phyloP scores from a whole-genome alignment of 1,140 invertebrate species.

The Aphelinus certus region DNA sequence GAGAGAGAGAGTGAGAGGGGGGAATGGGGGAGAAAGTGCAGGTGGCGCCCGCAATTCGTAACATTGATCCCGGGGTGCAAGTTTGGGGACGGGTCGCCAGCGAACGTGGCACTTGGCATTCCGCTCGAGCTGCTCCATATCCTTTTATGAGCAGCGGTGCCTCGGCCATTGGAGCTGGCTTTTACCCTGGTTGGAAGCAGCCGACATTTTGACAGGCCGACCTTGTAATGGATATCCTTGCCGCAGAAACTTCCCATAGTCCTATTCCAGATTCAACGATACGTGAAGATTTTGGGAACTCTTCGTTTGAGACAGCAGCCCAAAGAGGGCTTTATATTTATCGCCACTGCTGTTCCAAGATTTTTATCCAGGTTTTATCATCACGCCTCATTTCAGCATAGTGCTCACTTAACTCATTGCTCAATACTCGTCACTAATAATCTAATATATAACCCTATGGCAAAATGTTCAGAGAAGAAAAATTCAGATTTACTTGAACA shows the following conservation, averaged over 20 bases:
- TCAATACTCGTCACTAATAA: no score
- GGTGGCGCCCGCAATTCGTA: slow-evolving; percentile 11
- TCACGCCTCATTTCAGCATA: no score
- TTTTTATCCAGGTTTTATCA: background rate
- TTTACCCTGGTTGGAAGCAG: no score
- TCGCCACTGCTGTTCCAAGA: background rate
- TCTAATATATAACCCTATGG: no score
- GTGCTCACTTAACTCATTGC: no score
- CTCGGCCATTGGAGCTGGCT: no score
- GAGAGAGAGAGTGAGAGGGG: background rate
- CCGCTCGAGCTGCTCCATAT: slow-evolving; percentile 25
- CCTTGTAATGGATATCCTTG: slow-evolving; percentile 18
- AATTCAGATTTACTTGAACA: no score
- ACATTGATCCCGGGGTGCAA: slow-evolving; percentile 5
- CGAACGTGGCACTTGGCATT: slow-evolving; percentile 29
- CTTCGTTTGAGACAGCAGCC: background rate
- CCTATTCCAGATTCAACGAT: background rate
- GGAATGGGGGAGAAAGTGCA: no score
- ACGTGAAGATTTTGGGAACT: background rate
- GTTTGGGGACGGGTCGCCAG: background rate
- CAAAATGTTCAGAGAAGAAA: no score
- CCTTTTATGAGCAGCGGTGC: slow-evolving; percentile 10
- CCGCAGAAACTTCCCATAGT: background rate
- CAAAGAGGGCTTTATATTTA: background rate
- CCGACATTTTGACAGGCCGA: slow-evolving; percentile 5